Conservation (phyloP, 2,113 vertebrate species). For the Rhea americana region DNA sequence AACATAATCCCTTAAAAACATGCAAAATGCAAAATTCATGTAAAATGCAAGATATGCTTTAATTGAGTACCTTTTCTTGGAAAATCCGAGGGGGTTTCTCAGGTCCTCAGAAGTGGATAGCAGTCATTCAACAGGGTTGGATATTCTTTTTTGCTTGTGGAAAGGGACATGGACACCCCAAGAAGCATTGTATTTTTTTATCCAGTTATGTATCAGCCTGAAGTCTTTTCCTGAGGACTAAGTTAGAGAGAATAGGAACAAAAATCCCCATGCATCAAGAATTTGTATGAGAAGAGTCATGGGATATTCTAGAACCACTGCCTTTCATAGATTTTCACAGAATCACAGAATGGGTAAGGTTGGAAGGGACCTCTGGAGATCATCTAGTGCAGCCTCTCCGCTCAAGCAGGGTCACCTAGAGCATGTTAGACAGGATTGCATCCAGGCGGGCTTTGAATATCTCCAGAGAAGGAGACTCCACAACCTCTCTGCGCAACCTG, state of each 20-base stretch:
- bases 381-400: no score
- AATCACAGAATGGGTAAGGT: no score
- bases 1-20: background rate
- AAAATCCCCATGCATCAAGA: background rate
- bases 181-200: background rate
- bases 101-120: background rate
- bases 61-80: background rate
- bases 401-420: no score
- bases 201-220: background rate
- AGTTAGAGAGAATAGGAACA: background rate
- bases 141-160: background rate
- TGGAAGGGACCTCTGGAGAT: no score
- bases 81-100: background rate
- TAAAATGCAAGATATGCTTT: background rate
- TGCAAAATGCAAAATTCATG: background rate
- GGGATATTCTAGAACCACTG: background rate
- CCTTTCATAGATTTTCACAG: background rate
- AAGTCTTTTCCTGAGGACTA: background rate
- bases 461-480: no score
- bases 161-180: background rate
- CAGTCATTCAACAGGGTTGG: background rate
- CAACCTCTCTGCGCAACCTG: no score
- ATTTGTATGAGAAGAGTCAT: background rate
- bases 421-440: no score
- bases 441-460: no score